Conservation (phyloP, 2,888 invertebrate species). For the Nipponacmea schrenckii region DNA sequence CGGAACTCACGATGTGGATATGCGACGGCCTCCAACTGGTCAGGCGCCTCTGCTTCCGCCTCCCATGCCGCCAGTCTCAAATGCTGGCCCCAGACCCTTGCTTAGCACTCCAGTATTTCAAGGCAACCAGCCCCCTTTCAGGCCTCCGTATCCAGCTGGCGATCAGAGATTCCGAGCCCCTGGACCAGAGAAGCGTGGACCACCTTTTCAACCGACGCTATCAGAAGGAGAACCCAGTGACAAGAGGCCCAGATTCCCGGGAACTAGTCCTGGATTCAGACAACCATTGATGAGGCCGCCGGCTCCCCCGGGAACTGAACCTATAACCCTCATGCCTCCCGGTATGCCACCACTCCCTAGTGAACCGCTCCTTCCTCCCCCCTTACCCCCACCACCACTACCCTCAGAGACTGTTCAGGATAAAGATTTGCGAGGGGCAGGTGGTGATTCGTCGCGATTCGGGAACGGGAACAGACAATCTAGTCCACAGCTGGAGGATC, state of each 20-base stretch:
- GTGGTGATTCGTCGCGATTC: not conserved
- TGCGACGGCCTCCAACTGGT: not conserved
- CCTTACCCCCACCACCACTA: not conserved
- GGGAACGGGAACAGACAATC: too few species aligned
- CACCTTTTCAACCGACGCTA: not conserved
- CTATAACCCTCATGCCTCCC: not conserved
- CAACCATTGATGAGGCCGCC: not conserved
- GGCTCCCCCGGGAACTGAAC: not conserved
- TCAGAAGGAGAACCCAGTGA: not conserved
- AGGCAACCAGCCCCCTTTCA: not conserved
- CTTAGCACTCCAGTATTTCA: not conserved
- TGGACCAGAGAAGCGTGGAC: not conserved
- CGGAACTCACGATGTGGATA: not conserved
- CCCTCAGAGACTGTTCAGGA: not conserved
- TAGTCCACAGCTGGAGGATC: not conserved
- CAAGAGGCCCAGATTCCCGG: not conserved
- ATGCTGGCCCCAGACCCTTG: not conserved
- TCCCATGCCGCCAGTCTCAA: not conserved
- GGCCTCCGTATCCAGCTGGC: not conserved
- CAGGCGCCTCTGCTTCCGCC: too few species aligned
- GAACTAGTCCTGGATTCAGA: not conserved
- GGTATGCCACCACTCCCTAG: not conserved
- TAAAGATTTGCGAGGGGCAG: not conserved
- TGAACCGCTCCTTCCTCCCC: not conserved
- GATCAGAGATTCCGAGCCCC: not conserved